A percentile compares a stretch with the other conserved stretches of the same genome.
These are phyloP conservation scores for Oncorhynchus tshawytscha DNA, from an alignment of 2,113 vertebrate species.

Conservation along the genomic window DNA sequence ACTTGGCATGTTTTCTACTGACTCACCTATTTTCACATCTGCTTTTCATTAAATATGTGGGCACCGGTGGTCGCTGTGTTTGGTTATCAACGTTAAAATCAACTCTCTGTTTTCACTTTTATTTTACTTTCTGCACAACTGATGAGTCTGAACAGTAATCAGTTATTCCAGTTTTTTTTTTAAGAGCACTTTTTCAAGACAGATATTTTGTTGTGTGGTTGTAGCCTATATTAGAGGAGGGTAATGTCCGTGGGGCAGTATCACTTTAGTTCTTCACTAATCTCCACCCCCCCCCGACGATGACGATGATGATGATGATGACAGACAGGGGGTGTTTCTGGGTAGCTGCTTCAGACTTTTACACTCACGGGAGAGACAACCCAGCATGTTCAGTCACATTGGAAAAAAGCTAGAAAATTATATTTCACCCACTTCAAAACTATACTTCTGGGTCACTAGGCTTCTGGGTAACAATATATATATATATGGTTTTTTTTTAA, in stretches of 20 bases:
- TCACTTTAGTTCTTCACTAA: slow-evolving; percentile 57
- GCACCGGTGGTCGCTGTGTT: slow-evolving; percentile 12
- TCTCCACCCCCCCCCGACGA: slow-evolving; percentile 37
- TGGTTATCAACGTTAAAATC: slow-evolving; percentile 4
- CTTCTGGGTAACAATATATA: slow-evolving; percentile 67
- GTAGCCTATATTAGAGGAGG: slow-evolving; percentile 3
- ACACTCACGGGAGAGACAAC: slow-evolving; percentile 41
- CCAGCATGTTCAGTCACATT: slow-evolving; percentile 59
- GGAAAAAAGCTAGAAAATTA: slow-evolving; percentile 57
- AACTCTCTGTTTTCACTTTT: not conserved
- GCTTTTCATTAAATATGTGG: slow-evolving; percentile 8
- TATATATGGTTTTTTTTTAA: slow-evolving; percentile 46
- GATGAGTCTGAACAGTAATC: slow-evolving; percentile 20
- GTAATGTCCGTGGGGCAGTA: slow-evolving; percentile 6
- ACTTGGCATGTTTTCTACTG: slow-evolving; percentile 28
- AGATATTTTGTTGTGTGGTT: slow-evolving; percentile 20
- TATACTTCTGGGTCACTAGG: slow-evolving; percentile 66
- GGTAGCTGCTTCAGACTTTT: slow-evolving; percentile 42
- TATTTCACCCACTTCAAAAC: slow-evolving; percentile 73
- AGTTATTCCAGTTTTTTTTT: slow-evolving; percentile 9
- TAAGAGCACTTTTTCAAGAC: slow-evolving; percentile 46
- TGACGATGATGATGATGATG: slow-evolving; percentile 3
- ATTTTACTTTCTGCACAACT: slow-evolving; percentile 6
- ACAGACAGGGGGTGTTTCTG: slow-evolving; percentile 47
- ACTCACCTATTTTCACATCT: slow-evolving; percentile 33